Evolutionary conservation across 2,888 invertebrate species (phyloP), one percentile per base, ranked within the genome.

Genomic region (Limenitis camilla): DNA sequence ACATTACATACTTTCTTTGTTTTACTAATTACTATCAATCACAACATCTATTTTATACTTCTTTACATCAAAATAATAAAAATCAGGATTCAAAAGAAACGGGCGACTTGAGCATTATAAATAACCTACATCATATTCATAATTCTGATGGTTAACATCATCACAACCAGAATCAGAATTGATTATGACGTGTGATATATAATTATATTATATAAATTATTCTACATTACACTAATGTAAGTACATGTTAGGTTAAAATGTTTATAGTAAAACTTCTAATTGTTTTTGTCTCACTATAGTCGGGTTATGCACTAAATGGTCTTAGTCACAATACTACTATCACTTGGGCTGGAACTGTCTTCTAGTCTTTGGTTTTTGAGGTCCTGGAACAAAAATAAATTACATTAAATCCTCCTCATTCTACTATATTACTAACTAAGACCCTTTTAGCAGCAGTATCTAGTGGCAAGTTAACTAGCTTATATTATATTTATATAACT

Each of bases 271-370:
- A 51, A 50, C 33, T 45, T 58, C 43, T 19, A 44, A 52, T 11
- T 52, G 49, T 57, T 53, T 29, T n/a, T 72, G 68, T 71, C 55
- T 65, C 78, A 76, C 75, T 86, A 87, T 55, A 86, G 81, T 59
- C 86, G 78, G 68, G 86, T 87, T 79, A 76, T 75, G 60, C 85
- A 86, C 86, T 85, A 88, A 73, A 88, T 88, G 60, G 88, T 88
- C 68, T 88, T 88, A 61, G 87, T 85, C 68, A 88, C 82, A 50
- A 88, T 78, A 75, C 78, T 87, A 71, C 81, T 82, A 56, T 87
- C 85, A 65, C 85, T 84, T 8, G 84, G 84, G 70, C 86, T 86
- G 35, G 85, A 81, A 53, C 71, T 81, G 59, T 85, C 85, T 36
- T 84, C 85, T 32, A 72, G 54, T 19, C 84, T 71, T 56, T 76